Evolutionary conservation across 2,797 vertebrate genomes (phyloP), one percentile per base, ranked within the genome.

Genomic region (Pseudochirops cupreus): DNA sequence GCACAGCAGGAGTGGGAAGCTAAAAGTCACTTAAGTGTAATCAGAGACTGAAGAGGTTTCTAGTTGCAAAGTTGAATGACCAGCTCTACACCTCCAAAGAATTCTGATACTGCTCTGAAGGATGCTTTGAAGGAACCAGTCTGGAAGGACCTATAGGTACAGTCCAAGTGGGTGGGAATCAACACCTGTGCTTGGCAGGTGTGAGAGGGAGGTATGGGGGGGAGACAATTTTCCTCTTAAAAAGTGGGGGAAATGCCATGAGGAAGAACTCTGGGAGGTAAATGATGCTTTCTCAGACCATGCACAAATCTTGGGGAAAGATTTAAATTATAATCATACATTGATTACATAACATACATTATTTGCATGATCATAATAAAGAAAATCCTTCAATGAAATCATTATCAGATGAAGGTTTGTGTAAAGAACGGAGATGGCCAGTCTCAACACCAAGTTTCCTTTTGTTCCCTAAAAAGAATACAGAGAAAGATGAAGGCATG

Each of bases 401-500:
- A 91, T 94, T 96, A 62, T 53, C 28, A 95, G 93, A 93, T 58
- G n/a, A 26, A 93, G 97, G 94, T 95, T 96, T 90, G 92, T 57
- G 54, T 39, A 93, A 95, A 90, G 46, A 95, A 53, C 91, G 67
- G 92, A 96, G 92, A 91, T 95, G 92, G 94, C 87, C 58, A 74
- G 82, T 57, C 89, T 91, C 46, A 82, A 74, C 56, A 67, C 58
- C 28, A 93, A 93, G 91, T 57, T n/a, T 94, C 94, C 94, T 96
- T 97, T 91, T 95, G 56, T 94, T 92, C 95, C 93, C 96, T 54
- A 96, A 56, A 95, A 54, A 0, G 4, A 55, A 93, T 94, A 90
- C 91, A 96, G 96, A 92, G 91, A 89, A 94, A 92, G 74, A 93
- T 53, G 97, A 97, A 96, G 56, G 50, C 94, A 92, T 91, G 97